Conservation (phyloP, 2,888 invertebrate genomes). For the Leucania comma region DNA sequence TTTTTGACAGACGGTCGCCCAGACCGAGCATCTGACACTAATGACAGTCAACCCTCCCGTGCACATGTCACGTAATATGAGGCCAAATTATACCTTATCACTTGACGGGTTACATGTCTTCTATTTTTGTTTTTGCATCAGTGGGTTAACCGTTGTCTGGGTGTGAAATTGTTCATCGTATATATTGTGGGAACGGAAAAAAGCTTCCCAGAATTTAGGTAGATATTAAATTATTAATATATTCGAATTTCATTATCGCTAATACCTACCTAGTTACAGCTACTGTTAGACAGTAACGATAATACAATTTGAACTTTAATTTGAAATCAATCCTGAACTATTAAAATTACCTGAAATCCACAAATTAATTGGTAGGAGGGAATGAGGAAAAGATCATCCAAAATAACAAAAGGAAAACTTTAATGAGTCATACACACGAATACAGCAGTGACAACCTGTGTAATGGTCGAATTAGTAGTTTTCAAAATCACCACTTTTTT, state of each 20-base stretch:
- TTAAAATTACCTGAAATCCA: background rate
- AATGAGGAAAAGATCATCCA: background rate
- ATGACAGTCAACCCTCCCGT: conserved; percentile 85
- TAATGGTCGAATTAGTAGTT: background rate
- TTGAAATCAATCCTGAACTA: background rate
- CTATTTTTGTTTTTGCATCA: conserved; percentile 63
- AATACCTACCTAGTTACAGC: too few species aligned
- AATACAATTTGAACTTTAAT: background rate
- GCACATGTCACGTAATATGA: conserved; percentile 80
- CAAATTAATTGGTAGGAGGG: background rate
- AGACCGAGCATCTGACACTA: conserved; percentile 79
- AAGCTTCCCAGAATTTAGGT: conserved; percentile 3
- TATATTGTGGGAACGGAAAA: conserved; percentile 9
- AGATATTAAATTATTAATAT: background rate
- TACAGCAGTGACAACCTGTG: background rate
- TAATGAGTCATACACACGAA: too few species aligned
- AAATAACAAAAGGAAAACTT: too few species aligned
- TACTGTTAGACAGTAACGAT: too few species aligned
- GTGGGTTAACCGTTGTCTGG: conserved; percentile 44
- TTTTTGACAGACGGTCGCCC: conserved; percentile 74
- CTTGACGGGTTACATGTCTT: conserved; percentile 67
- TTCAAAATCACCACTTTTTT: background rate
- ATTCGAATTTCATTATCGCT: too few species aligned
- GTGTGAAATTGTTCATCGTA: conserved; percentile 53
- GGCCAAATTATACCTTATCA: conserved; percentile 84